Base-by-base conservation (phyloP, 2,113 vertebrate species). In the Leptosomus discolor region DNA sequence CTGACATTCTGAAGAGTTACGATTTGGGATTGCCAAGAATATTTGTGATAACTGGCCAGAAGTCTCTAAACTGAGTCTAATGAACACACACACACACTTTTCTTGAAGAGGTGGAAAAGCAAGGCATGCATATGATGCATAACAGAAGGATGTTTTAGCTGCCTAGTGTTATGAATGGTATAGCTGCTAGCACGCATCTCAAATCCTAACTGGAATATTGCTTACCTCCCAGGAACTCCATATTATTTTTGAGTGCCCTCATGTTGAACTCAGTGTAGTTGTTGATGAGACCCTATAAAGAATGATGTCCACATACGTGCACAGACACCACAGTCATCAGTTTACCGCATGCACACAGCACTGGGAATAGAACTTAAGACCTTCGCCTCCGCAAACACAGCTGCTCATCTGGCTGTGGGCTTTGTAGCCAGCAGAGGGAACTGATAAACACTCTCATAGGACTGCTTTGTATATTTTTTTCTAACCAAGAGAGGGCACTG, bases 381-480 rank as follows among this genome's bases (percentile, higher is more conserved):
- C 75, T 91, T 96, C 81, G 89, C 89, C 92, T 96, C 89, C 56
- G 74, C 93, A 96, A 97, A 96, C 97, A 95, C 96, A 97, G 95
- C 97, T 97, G 97, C 95, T 97, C 97, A 64, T 94, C 92, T 95
- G 95, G 92, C 95, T 92, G 56, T 85, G 87, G 91, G 58, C 91
- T 95, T 85, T 97, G 90, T 94, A 97, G 94, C 81, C 94, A 95
- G 95, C 88, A 96, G 93, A 96, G 92, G 95, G 88, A 94, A 90
- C 88, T 67, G 96, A 96, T 73, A 96, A 93, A 90, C 67, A 95
- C 79, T 75, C 64, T 82, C 91, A 67, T 5, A 92, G 90, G 61
- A 82, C 95, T 93, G 69, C 81, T 85, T 60, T n/a, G 51, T 2
- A 1, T 43, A 4, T 21, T 34, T 74, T 73, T 82, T 88, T 45